Percentiles rank a stretch among this genome's conserved stretches.
Conservation (phyloP, 2,888 invertebrate genomes). For the Amphipoea oculea region DNA sequence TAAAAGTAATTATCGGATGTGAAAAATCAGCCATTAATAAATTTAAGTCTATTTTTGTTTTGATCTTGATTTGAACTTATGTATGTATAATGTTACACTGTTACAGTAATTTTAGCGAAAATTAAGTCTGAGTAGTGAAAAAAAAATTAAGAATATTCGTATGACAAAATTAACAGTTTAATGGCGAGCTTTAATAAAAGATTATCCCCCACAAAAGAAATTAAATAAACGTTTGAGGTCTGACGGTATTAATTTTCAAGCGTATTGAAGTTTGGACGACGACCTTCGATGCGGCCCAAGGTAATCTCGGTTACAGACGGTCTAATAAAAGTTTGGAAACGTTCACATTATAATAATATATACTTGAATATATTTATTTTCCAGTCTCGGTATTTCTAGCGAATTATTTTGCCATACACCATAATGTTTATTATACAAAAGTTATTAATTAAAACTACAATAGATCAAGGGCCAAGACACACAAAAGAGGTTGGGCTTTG, state of each 20-base stretch:
- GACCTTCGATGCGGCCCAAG: constrained; percentile 28
- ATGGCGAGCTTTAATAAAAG: constrained; percentile 10
- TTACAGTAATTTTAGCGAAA: not conserved
- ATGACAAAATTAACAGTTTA: constrained; percentile 2
- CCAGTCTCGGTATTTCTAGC: not conserved
- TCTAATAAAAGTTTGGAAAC: constrained; percentile 1
- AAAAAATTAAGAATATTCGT: not conserved
- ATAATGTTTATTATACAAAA: not conserved
- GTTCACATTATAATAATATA: not conserved
- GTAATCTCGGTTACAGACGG: constrained; percentile 22
- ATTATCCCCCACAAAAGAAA: constrained; percentile 32
- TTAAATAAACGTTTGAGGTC: constrained; percentile 28
- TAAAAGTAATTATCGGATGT: not conserved
- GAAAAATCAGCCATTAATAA: not conserved
- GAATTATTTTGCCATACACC: not conserved
- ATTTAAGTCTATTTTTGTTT: constrained; percentile 1
- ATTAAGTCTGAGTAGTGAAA: not conserved
- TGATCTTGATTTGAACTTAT: not conserved
- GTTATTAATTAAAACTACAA: not conserved
- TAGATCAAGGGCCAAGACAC: not conserved
- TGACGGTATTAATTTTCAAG: constrained; percentile 31
- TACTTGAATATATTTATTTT: not conserved
- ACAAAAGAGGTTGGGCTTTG: not conserved
- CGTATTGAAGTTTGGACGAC: constrained; percentile 23
- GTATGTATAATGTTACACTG: not conserved